Conservation (phyloP, 2,113 vertebrate genomes). For the Psophia crepitans region DNA sequence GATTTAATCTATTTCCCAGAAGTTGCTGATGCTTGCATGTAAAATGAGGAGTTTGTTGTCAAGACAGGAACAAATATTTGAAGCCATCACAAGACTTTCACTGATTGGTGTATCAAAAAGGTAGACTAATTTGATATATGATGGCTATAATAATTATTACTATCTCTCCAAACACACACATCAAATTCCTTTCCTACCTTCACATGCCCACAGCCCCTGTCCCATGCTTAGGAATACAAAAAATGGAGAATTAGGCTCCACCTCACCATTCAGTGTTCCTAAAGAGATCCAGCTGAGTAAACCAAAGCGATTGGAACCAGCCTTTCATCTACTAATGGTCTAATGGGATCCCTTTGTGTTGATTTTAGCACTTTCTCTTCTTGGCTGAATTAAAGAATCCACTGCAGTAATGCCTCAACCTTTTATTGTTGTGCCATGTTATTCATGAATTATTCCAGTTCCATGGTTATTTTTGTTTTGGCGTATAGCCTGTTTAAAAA, state of each 20-base stretch:
- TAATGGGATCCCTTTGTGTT: slow-evolving; percentile 45
- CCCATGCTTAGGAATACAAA: background rate
- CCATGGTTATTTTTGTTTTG: slow-evolving; percentile 21
- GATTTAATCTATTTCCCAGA: slow-evolving; percentile 32
- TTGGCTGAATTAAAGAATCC: slow-evolving; percentile 2
- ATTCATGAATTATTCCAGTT: slow-evolving; percentile 9
- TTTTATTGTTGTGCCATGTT: slow-evolving; percentile 14
- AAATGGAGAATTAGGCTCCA: background rate
- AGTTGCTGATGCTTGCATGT: background rate
- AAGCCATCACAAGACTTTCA: background rate
- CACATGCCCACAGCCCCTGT: background rate
- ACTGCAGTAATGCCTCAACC: background rate
- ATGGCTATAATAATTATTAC: background rate
- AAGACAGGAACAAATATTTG: background rate
- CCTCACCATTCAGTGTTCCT: background rate
- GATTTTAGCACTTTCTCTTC: slow-evolving; percentile 61
- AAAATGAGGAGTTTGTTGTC: background rate
- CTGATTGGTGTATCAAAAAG: background rate
- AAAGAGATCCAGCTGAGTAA: slow-evolving; percentile 47
- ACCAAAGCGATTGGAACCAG: background rate
- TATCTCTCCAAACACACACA: background rate
- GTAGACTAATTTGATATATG: background rate
- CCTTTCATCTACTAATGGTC: slow-evolving; percentile 44
- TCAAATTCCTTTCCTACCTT: background rate
- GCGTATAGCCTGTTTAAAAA: background rate